Base-by-base conservation (phyloP, 1,140 invertebrate species). In the Ceratosolen solmsi region DNA sequence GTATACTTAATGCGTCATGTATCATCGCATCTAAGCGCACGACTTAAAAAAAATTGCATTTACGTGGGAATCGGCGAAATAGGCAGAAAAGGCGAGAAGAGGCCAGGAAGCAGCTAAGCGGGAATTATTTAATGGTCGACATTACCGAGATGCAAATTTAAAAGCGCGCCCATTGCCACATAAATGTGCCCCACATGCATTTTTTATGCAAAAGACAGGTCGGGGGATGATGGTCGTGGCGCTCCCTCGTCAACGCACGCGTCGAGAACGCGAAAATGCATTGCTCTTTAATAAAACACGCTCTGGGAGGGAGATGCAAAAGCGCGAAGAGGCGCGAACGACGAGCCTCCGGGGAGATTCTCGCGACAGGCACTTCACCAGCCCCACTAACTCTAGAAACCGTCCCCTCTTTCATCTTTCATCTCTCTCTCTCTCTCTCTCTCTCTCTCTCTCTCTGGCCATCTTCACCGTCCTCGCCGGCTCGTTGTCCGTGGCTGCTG, bases 281-380 rank as follows among this genome's bases (percentile, higher is more conserved):
- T 76, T 33, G 79, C 79, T 76, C 58, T 80, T 80, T 74, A 80
- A 80, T 80, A 80, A 80, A 80, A 74, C 78, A 80, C 68, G 54
- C 38, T 33, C 2, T 46, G 71, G 49, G 71, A 1, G 20, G 58
- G 30, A 36, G 33, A 74, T 74, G 71, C 79, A 74, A 74, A 81
- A 41, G 72, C 49, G 58, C 79, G 46, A 76, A 58, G 72, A 70
- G 73, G 46, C 72, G 79, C 58, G 72, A 56, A 75, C 56, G 79
- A 81, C 75, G 79, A 70, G 79, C 72, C 79, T 56, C 60, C 30
- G 60, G 79, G 73, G 79, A 22, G 9, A 13, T n/a, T 17, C n/a
- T 38, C 22, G 15, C 63, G 27, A 38, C n/a, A n/a, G 13, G 25
- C 58, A 30, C 58, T 27, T 60, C n/a, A 8, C 4, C 58, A 5